A percentile compares a stretch with the other conserved stretches of the same genome.
phyloP scores from a whole-genome alignment of 1,140 invertebrate genomes.

The Latrodectus geometricus region DNA sequence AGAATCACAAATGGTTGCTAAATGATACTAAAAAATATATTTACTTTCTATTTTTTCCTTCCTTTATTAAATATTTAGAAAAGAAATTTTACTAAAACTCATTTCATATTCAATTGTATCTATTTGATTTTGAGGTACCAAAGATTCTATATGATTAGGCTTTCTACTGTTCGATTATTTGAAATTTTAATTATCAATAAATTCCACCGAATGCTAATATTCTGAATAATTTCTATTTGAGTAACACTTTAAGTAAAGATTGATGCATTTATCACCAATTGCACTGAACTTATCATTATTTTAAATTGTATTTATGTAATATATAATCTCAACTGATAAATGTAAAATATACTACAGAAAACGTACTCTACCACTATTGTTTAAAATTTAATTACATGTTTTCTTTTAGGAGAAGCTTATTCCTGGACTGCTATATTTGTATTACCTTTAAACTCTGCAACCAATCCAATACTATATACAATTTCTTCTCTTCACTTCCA shows the following conservation, averaged over 20 bases:
- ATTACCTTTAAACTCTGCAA: constrained; percentile 70
- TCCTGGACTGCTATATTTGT: constrained; percentile 72
- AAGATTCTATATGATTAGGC: no score
- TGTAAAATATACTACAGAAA: neutral
- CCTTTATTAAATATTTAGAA: no score
- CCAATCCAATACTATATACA: constrained; percentile 71
- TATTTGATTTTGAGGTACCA: no score
- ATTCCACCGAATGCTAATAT: neutral
- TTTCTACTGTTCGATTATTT: no score
- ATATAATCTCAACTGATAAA: neutral
- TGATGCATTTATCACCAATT: neutral
- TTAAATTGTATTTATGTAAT: neutral
- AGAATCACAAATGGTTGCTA: no score
- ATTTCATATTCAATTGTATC: no score
- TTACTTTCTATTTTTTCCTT: no score
- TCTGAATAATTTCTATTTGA: neutral
- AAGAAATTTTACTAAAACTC: no score
- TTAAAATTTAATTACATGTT: neutral
- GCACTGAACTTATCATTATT: neutral
- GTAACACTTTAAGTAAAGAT: neutral
- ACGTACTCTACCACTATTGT: no score
- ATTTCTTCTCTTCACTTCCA: constrained; percentile 65
- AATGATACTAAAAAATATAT: no score
- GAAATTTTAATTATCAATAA: no score
- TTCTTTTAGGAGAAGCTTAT: constrained; percentile 62